phyloP scores from a whole-genome alignment of 2,888 invertebrate genomes.

The Bhutanitis thaidina region DNA sequence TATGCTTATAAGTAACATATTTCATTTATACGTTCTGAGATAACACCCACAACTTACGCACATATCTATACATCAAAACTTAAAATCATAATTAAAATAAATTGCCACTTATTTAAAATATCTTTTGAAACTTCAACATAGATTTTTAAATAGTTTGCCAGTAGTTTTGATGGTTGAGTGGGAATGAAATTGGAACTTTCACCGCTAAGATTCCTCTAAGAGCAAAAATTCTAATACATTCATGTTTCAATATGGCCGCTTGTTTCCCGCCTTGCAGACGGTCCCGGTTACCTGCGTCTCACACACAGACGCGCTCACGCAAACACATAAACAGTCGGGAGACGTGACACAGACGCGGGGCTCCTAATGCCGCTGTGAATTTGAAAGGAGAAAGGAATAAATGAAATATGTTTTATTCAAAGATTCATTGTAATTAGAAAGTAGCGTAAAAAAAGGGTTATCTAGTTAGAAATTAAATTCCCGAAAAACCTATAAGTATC shows the following conservation, averaged over 20 bases:
- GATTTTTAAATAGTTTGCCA: too few species aligned
- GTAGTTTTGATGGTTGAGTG: not conserved
- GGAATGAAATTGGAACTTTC: constrained; percentile 19
- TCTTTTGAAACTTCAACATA: too few species aligned
- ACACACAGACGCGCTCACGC: constrained; percentile 33
- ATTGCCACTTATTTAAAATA: too few species aligned
- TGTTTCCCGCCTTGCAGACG: constrained; percentile 56
- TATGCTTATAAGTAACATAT: too few species aligned
- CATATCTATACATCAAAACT: too few species aligned
- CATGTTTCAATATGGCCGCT: constrained; percentile 47
- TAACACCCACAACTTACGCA: too few species aligned
- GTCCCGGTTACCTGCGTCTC: constrained; percentile 74
- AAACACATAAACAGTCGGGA: constrained; percentile 32
- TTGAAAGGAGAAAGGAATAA: constrained; percentile 45
- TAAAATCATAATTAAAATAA: too few species aligned
- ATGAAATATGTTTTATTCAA: constrained; percentile 23
- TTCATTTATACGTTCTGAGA: too few species aligned
- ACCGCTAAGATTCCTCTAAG: constrained; percentile 64
- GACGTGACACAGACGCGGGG: constrained; percentile 64
- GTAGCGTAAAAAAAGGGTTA: too few species aligned
- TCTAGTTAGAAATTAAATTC: too few species aligned
- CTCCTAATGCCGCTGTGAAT: constrained; percentile 50
- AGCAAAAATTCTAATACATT: constrained; percentile 54
- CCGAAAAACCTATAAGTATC: too few species aligned
- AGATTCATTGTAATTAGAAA: too few species aligned